phyloP scores from a whole-genome alignment of 2,888 invertebrate genomes.

The Volucella zonaria region DNA sequence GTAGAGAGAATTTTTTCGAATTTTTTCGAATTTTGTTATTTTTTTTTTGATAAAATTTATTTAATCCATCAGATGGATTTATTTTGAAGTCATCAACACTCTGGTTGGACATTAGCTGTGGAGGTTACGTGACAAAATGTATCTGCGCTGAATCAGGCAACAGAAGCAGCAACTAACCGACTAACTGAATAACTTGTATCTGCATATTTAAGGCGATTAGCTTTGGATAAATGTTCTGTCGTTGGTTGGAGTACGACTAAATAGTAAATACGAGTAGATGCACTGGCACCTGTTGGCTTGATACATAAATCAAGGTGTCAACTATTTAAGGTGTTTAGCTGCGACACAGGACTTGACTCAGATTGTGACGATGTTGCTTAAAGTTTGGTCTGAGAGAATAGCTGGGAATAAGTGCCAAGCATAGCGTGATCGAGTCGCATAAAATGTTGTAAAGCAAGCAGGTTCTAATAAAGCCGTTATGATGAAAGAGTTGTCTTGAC shows the following conservation, averaged over 20 bases:
- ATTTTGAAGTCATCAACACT: constrained; percentile 29
- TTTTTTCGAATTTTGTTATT: background rate
- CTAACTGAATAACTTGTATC: background rate
- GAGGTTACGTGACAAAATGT: constrained; percentile 23
- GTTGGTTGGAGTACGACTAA: background rate
- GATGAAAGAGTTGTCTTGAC: constrained; percentile 22
- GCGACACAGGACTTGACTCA: constrained; percentile 34
- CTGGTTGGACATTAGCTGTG: background rate
- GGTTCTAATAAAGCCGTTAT: constrained; percentile 1
- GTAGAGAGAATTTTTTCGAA: constrained; percentile 19
- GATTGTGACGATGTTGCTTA: constrained; percentile 29
- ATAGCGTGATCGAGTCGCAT: constrained; percentile 2
- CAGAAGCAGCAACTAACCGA: background rate
- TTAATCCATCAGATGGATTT: constrained; percentile 36
- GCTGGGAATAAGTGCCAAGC: background rate
- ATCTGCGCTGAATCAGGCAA: constrained; percentile 1
- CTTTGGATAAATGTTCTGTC: constrained; percentile 3
- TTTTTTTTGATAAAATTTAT: background rate
- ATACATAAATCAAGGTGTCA: constrained; percentile 67
- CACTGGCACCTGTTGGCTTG: constrained; percentile 61
- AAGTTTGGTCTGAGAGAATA: background rate
- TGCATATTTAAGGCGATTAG: constrained; percentile 49
- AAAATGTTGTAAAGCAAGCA: constrained; percentile 13
- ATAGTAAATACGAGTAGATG: too few species aligned
- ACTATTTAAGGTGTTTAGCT: constrained; percentile 53